Conservation (phyloP, 2,113 vertebrate genomes). For the Lichenostomus cassidix region DNA sequence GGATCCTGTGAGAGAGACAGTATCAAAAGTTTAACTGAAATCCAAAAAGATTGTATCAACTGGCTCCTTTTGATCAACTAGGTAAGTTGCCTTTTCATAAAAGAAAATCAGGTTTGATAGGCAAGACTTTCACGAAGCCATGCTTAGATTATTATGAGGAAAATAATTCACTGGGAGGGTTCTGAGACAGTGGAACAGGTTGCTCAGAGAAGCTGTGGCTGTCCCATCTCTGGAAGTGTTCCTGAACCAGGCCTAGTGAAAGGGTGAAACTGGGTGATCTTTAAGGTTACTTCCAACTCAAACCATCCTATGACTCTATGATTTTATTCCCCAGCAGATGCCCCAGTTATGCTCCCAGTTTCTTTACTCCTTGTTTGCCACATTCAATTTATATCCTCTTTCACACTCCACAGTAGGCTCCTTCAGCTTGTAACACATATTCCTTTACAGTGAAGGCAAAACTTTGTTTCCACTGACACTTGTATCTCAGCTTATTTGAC, state of each 20-base stretch:
- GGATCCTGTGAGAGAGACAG: not conserved
- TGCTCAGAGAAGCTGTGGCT: not conserved
- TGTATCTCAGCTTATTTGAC: not conserved
- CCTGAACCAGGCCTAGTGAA: not conserved
- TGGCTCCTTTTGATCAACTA: not conserved
- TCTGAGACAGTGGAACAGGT: not conserved
- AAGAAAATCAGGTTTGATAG: not conserved
- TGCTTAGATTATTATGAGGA: not conserved
- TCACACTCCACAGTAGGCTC: not conserved
- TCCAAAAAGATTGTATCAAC: not conserved
- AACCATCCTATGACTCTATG: no score
- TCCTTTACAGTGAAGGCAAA: not conserved
- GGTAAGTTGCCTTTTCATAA: not conserved
- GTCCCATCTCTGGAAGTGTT: not conserved
- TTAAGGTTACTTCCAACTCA: not conserved
- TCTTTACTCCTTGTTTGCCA: not conserved
- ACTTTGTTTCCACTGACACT: not conserved
- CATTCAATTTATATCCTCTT: not conserved
- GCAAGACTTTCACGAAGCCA: not conserved
- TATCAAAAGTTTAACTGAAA: not conserved
- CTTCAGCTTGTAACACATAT: not conserved
- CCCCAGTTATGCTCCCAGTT: not conserved
- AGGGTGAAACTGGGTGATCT: not conserved
- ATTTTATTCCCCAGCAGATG: not conserved
- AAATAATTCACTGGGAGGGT: not conserved